Evolutionary conservation across 1,140 invertebrate genomes (phyloP), one percentile per base, ranked within the genome.

Genomic region (Penaeus japonicus): DNA sequence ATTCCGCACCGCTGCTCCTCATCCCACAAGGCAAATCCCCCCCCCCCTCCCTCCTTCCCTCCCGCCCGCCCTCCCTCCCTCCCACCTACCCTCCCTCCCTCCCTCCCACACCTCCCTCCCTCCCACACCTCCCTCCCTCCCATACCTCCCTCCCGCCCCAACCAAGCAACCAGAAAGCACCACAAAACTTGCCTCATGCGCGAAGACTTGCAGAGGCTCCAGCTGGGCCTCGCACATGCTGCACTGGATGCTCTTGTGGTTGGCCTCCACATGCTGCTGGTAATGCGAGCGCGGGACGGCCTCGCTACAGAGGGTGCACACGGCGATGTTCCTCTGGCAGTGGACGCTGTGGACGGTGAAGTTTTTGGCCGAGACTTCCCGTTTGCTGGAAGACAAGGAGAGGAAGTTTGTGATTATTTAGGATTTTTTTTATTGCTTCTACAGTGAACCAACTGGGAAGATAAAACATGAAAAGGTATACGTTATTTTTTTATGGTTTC

Each of bases 321-420:
- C 70, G 4, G 92, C 90, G 62, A 94, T 92, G 89, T 93, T 93
- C 22, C 93, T 87, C n/a, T 91, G 91, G 91, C 93, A 94, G 91
- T 94, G 93, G 84, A 93, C 92, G 75, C 92, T 92, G 91, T 94
- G 93, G 91, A 93, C 93, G 4, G 92, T 91, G 91, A 92, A 93
- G 91, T 93, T 94, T 0, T 77, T 91, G 10, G 90, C 78, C 24
- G 92, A 91, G 24, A 93, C 92, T 80, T 93, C 92, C 73, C 92
- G 91, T 89, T 93, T 93, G 90, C 93, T 93, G 91, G 24, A 73
- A 73, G 47, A 55, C 7, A 35, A 22, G 57, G 4, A 59, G 27
- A n/a, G 27, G 59, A 32, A 17, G 39, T 10, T 0, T 0, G 4
- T 47, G 1, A 4, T 39, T 39, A 39, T 2, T 39, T 39, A 39